Evolutionary conservation across 2,113 vertebrate species (phyloP).

Genomic region (Thomomys bottae): DNA sequence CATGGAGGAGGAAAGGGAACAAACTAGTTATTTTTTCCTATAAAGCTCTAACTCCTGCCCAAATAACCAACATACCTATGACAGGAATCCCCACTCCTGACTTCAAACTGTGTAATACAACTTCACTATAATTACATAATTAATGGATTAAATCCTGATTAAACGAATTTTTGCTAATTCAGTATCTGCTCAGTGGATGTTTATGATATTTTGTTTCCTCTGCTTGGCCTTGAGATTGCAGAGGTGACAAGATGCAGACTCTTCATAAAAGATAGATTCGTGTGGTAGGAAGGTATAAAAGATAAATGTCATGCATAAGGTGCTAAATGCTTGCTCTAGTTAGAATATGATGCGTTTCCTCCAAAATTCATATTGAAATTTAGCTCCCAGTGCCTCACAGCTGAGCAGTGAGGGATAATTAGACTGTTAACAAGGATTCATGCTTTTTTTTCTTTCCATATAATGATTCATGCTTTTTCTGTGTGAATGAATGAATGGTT

Average conservation of each 20-base stretch:
- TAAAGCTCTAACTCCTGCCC: not conserved
- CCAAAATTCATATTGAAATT: not conserved
- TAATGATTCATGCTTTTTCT: not conserved
- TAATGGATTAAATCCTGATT: no score
- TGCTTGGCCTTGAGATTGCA: not conserved
- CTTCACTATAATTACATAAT: not conserved
- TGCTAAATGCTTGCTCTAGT: not conserved
- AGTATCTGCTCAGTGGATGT: not conserved
- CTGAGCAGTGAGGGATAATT: not conserved
- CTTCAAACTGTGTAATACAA: conserved; percentile 16
- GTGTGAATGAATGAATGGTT: not conserved
- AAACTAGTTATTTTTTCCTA: not conserved
- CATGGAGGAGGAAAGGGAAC: not conserved
- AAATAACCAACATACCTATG: not conserved
- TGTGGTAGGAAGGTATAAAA: no score
- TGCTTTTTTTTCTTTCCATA: no score
- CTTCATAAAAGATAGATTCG: no score
- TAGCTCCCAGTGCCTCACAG: not conserved
- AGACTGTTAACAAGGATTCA: not conserved
- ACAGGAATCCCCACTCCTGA: not conserved
- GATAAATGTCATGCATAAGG: not conserved
- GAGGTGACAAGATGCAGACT: not conserved
- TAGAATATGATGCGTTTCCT: not conserved
- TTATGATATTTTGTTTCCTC: not conserved
- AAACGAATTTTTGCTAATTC: not conserved